Conservation (phyloP, 1,140 invertebrate species). For the Drosophila bifasciata region DNA sequence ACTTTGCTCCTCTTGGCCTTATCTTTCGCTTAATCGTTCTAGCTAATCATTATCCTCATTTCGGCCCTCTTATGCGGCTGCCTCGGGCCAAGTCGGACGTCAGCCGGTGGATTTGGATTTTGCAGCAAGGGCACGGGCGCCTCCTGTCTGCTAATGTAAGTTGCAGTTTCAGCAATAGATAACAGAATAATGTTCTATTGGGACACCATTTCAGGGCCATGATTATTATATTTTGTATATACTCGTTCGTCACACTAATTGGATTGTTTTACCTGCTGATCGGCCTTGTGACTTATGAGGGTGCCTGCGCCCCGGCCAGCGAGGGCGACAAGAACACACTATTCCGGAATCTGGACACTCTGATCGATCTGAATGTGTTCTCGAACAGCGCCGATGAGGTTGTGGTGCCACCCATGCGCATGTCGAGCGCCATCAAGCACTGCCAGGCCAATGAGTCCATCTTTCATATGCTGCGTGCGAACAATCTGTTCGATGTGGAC, state of each 20-base stretch:
- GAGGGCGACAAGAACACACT: constrained; percentile 85
- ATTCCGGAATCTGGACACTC: constrained; percentile 87
- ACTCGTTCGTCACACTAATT: constrained; percentile 89
- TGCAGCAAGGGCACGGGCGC: constrained; percentile 93
- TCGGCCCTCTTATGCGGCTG: constrained; percentile 92
- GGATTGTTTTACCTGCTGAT: constrained; percentile 89
- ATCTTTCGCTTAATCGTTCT: background rate
- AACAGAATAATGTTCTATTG: background rate
- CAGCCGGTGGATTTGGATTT: constrained; percentile 89
- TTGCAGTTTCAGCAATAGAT: too few species aligned
- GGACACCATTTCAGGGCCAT: constrained; percentile 88
- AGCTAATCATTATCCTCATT: constrained; percentile 85
- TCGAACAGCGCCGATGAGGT: background rate
- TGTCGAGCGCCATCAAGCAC: constrained; percentile 84
- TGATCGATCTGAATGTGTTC: constrained; percentile 85
- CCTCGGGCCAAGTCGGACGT: constrained; percentile 93
- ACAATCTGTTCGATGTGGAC: constrained; percentile 60
- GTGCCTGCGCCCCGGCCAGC: constrained; percentile 91
- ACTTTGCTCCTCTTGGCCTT: too few species aligned
- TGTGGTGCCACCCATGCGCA: constrained; percentile 27
- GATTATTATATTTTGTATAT: constrained; percentile 91
- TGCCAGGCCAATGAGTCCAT: constrained; percentile 91
- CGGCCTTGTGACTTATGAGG: constrained; percentile 89
- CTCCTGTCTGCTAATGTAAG: constrained; percentile 92
- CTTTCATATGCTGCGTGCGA: constrained; percentile 87